Evolutionary conservation across 2,888 invertebrate genomes (phyloP).

Genomic region (Ennomos erosarius): DNA sequence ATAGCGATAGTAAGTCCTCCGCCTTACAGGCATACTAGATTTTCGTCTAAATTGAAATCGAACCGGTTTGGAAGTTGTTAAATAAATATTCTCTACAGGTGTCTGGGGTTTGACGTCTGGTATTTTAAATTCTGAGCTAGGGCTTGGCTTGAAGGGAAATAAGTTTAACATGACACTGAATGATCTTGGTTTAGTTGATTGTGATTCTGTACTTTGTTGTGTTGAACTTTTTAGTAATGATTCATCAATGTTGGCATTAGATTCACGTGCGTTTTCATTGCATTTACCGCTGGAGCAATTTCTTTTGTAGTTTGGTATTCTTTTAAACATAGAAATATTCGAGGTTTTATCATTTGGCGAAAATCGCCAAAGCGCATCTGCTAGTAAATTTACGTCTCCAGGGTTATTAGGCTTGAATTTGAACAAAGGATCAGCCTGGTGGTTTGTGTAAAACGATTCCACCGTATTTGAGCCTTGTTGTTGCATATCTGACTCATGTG

Average conservation of each 20-base stretch:
- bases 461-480: conserved; percentile 53
- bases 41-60: conserved; percentile 69
- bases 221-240: conserved; percentile 36
- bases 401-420: conserved; percentile 90
- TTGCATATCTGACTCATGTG: conserved; percentile 34
- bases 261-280: conserved; percentile 40
- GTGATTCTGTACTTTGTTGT: conserved; percentile 39
- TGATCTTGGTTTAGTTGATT: conserved; percentile 72
- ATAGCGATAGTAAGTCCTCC: conserved; percentile 49
- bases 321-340: conserved; percentile 61
- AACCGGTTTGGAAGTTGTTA: conserved; percentile 68
- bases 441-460: conserved; percentile 58
- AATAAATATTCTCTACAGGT: conserved; percentile 60
- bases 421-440: conserved; percentile 87
- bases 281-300: conserved; percentile 56
- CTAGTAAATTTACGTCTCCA: conserved; percentile 90
- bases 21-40: conserved; percentile 51
- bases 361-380: conserved; percentile 77
- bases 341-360: conserved; percentile 53
- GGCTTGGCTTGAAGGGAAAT: conserved; percentile 79
- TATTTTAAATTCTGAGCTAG: conserved; percentile 48
- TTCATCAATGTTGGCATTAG: conserved; percentile 13
- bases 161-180: conserved; percentile 88
- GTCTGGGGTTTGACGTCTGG: conserved; percentile 48
- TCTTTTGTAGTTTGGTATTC: conserved; percentile 51